phyloP scores from a whole-genome alignment of 2,113 vertebrate genomes.

The Ctenomys sociabilis region DNA sequence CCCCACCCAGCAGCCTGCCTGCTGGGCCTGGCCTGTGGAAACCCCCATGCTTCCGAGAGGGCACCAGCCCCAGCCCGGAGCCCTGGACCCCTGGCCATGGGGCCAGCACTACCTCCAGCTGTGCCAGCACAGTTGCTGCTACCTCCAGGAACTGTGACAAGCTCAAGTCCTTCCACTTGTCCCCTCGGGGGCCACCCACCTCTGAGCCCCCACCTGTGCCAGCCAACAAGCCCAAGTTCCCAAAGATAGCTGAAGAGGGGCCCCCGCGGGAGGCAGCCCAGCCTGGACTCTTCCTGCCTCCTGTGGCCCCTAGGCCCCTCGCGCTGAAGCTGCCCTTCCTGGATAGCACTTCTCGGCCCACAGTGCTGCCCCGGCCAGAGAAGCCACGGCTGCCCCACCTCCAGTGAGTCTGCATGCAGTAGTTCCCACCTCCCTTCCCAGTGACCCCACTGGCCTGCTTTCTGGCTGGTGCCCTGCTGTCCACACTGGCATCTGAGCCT shows the following conservation, averaged over 20 bases:
- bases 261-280: conserved; percentile 53
- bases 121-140: accelerated
- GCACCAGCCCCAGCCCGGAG: conserved; percentile 26
- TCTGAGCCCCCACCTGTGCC: conserved; percentile 79
- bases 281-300: conserved; percentile 78
- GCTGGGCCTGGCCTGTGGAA: conserved; percentile 76
- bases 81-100: conserved; percentile 51
- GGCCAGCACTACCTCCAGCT: neutral
- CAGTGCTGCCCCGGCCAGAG: conserved; percentile 80
- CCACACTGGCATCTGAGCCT: neutral
- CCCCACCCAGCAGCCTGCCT: conserved; percentile 49
- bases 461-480: accelerated
- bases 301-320: conserved; percentile 82
- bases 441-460: no score
- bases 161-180: conserved; percentile 83
- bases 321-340: conserved; percentile 51
- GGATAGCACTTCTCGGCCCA: conserved; percentile 71
- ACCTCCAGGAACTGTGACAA: conserved; percentile 81
- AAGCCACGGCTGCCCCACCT: conserved; percentile 77
- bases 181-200: conserved; percentile 65
- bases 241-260: conserved; percentile 49
- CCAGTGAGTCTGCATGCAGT: conserved; percentile 83
- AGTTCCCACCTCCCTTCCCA: no score
- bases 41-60: conserved; percentile 61
- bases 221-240: conserved; percentile 78